Conservation (phyloP, 2,797 vertebrate species). For the Silurus lanzhouensis region DNA sequence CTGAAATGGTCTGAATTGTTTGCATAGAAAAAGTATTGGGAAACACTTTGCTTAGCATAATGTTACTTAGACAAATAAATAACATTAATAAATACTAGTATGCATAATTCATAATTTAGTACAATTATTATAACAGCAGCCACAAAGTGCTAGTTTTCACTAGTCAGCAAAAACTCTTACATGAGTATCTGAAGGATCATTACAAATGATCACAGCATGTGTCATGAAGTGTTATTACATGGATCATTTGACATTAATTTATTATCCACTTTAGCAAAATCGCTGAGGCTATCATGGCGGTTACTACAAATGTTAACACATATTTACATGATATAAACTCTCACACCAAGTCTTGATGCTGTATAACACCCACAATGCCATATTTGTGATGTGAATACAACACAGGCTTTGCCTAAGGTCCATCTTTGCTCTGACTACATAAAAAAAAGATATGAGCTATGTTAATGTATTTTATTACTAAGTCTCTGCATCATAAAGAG, state of each 20-base stretch:
- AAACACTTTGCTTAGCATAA: neutral
- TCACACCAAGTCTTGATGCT: neutral
- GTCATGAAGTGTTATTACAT: neutral
- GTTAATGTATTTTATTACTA: neutral
- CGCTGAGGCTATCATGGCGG: neutral
- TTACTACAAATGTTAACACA: neutral
- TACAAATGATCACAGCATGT: neutral
- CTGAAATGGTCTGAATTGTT: conserved; percentile 17
- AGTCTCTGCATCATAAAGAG: neutral
- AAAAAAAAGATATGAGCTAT: neutral
- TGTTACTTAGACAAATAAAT: no score
- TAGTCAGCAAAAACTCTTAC: neutral
- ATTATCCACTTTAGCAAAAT: no score
- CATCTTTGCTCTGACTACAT: neutral
- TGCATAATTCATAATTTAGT: neutral
- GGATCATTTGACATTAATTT: no score
- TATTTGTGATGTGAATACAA: no score
- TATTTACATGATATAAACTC: neutral
- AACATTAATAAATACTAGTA: neutral
- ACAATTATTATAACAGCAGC: neutral
- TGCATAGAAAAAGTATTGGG: conserved; percentile 4
- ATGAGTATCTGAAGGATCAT: neutral
- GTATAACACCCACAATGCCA: neutral
- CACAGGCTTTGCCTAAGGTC: no score
- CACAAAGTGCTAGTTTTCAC: neutral